Evolutionary conservation across 2,797 vertebrate genomes (phyloP).

Genomic region (Meriones psammophilus): DNA sequence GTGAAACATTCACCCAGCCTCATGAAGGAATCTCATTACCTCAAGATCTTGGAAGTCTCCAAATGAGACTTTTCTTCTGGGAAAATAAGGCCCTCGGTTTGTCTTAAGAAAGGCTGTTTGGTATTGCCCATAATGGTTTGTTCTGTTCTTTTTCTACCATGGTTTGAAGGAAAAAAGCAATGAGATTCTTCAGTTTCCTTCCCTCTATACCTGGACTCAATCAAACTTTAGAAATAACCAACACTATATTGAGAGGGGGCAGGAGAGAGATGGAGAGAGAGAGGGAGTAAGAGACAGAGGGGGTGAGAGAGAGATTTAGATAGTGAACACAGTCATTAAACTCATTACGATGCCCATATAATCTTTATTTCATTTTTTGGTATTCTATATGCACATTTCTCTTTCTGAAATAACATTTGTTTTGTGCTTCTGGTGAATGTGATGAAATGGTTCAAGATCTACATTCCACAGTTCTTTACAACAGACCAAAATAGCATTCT

Average conservation of each 20-base stretch:
- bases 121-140: neutral
- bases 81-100: constrained; percentile 44
- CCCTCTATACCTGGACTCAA: constrained; percentile 63
- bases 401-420: constrained; percentile 76
- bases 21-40: constrained; percentile 70
- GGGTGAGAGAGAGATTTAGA: neutral
- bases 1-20: neutral
- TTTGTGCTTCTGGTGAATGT: constrained; percentile 72
- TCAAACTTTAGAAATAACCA: constrained; percentile 64
- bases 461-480: constrained; percentile 63
- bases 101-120: constrained; percentile 45
- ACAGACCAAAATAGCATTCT: constrained; percentile 70
- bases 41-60: constrained; percentile 66
- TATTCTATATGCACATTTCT: constrained; percentile 56
- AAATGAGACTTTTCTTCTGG: constrained; percentile 31
- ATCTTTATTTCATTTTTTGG: constrained; percentile 63
- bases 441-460: constrained; percentile 66
- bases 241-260: neutral
- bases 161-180: constrained; percentile 28
- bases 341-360: constrained; percentile 16
- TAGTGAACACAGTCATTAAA: constrained; percentile 51
- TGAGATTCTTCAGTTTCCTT: constrained; percentile 35
- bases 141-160: neutral
- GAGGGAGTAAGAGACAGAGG: no score
- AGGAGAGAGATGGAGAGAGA: no score